Base-by-base conservation (phyloP, 2,797 vertebrate species). In the Pagetopsis macropterus region DNA sequence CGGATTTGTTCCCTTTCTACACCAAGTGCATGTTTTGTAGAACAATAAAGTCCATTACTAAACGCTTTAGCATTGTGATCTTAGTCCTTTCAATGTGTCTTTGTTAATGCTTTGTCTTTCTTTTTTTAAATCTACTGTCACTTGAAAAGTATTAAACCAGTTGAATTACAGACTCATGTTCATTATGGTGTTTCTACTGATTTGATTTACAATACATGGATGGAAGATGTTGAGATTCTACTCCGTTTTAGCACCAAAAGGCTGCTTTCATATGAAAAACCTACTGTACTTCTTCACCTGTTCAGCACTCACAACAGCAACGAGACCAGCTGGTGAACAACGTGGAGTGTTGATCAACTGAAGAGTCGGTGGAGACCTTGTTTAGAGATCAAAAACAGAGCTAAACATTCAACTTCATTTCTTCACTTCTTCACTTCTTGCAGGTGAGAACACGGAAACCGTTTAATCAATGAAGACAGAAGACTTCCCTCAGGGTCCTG, bases 1-100 rank as follows among this genome's bases (percentile, higher is more conserved):
- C 27, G 76, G 46, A 61, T 82, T 74, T 83, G 66, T 61, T 72
- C 78, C 80, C 60, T 62, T 72, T 85, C 63, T 10, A 70, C 71
- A 76, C 63, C 46, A 81, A 69, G 54, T 84, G 87, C 87, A 90
- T 90, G 87, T 86, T 87, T 82, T 83, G 65, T 78, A 86, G 68
- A 81, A 60, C 75, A 88, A 83, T 90, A 81, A 88, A 88, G 67
- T 69, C 71, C 64, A 61, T 73, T 52, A 76, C 51, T 77, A 50
- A 57, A 27, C 27, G n/a, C 43, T 59, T n/a, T n/a, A n/a, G 15
- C 16, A 5, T 33, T 51, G 33, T 60, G 10, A 69, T 51, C 17
- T 69, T 44, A 45, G 0, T 56, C 40, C 40, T 40, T 58, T 52
- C n/a, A 68, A 37, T 50, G 52, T 56, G 9, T 48, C 17, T 67